Conservation (phyloP, 2,113 vertebrate species). For the Pluvianellus socialis region DNA sequence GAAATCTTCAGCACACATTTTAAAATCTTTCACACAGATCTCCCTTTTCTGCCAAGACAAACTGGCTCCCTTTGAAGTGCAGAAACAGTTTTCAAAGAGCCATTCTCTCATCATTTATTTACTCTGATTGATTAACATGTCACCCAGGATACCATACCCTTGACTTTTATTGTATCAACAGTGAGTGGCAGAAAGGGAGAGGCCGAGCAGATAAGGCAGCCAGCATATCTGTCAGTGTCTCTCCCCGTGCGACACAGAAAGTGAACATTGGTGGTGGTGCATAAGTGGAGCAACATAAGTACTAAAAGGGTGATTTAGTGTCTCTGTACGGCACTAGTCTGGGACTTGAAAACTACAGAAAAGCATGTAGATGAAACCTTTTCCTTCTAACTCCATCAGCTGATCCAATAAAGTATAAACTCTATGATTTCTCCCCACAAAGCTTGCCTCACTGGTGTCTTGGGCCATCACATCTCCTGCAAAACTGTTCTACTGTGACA, state of each 20-base stretch:
- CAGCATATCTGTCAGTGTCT: not conserved
- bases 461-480: not conserved
- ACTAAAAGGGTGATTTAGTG: not conserved
- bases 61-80: not conserved
- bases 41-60: slow-evolving; percentile 23
- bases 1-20: not conserved
- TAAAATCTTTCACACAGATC: not conserved
- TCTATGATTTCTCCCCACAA: not conserved
- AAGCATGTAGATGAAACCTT: not conserved
- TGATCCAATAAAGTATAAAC: not conserved
- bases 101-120: not conserved
- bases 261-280: not conserved
- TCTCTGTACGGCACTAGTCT: not conserved
- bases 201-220: not conserved
- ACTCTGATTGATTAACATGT: not conserved
- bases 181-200: not conserved
- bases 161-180: not conserved
- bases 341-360: not conserved
- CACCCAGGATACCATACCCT: not conserved
- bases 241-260: not conserved
- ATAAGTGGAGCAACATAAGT: not conserved
- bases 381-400: not conserved
- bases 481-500: not conserved
- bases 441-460: not conserved
- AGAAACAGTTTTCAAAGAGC: not conserved